Percentiles rank a stretch among this genome's conserved stretches.
These are phyloP conservation scores for Plagiodera versicolora DNA, from an alignment of 2,888 invertebrate species.

Conservation along the genomic window DNA sequence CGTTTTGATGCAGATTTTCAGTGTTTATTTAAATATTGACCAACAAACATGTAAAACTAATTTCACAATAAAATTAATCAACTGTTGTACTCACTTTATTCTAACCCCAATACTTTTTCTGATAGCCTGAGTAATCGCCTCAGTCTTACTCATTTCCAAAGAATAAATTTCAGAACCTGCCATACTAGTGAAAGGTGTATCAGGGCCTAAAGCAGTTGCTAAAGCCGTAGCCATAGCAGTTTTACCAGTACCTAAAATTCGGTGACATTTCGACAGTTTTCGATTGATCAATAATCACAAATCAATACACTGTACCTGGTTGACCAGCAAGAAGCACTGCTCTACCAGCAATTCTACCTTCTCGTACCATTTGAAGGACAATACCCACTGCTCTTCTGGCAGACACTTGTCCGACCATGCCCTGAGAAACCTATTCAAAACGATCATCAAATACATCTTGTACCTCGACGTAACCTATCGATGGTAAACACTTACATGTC, in stretches of 20 bases:
- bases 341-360: slow-evolving; percentile 96
- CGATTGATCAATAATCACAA: too few species aligned
- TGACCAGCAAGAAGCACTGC: slow-evolving; percentile 95
- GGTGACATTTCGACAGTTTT: too few species aligned
- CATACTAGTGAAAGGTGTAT: slow-evolving; percentile 98
- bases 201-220: slow-evolving; percentile 88
- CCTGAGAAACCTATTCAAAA: slow-evolving; percentile 88
- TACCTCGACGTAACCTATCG: too few species aligned
- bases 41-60: too few species aligned
- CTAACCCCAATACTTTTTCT: slow-evolving; percentile 97
- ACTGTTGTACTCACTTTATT: slow-evolving; percentile 52
- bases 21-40: too few species aligned
- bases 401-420: slow-evolving; percentile 93
- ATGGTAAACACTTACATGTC: slow-evolving; percentile 66
- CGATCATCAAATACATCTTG: too few species aligned
- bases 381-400: slow-evolving; percentile 95
- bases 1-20: too few species aligned
- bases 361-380: slow-evolving; percentile 96
- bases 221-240: slow-evolving; percentile 98
- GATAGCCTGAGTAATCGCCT: slow-evolving; percentile 94
- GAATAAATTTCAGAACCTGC: slow-evolving; percentile 99
- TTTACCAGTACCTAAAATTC: slow-evolving; percentile 71
- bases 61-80: too few species aligned
- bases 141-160: slow-evolving; percentile 98
- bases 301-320: too few species aligned